Percentiles rank a stretch among this genome's conserved stretches.
Evolutionary conservation across 1,140 invertebrate species (phyloP).

Genomic region (Diachasmimorpha longicaudata): DNA sequence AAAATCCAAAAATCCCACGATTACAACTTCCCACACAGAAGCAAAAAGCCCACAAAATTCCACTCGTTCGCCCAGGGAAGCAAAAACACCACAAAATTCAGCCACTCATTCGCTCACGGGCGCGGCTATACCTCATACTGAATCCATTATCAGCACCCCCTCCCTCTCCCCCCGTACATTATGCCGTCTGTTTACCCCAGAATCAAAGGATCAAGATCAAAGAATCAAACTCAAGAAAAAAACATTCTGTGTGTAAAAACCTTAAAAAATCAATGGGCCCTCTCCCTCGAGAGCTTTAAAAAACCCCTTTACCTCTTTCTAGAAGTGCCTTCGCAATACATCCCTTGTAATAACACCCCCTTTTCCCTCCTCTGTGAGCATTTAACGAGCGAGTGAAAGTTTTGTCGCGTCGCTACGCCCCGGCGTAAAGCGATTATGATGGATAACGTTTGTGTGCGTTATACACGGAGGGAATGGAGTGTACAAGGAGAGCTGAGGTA

Average conservation of each 20-base stretch:
- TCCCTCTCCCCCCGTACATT: too few species aligned
- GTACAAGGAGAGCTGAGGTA: neutral
- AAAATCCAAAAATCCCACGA: too few species aligned
- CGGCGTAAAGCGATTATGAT: conserved; percentile 50
- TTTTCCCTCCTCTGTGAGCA: neutral
- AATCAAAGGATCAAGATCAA: conserved; percentile 3
- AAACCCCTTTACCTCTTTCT: neutral
- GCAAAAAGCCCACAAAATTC: too few species aligned
- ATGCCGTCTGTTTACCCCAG: neutral
- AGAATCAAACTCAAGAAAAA: neutral
- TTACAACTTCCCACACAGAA: too few species aligned
- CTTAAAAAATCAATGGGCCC: neutral
- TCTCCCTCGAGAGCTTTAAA: neutral
- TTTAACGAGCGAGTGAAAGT: conserved; percentile 24
- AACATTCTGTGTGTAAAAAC: neutral
- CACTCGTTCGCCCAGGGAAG: too few species aligned
- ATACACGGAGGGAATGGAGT: neutral
- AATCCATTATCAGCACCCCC: too few species aligned
- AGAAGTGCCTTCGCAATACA: neutral
- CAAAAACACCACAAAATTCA: too few species aligned
- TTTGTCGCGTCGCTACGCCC: conserved; percentile 20
- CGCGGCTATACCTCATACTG: too few species aligned
- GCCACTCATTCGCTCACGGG: too few species aligned
- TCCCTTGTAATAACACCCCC: neutral
- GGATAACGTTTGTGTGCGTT: conserved; percentile 38